These are phyloP conservation scores for Muricea muricata DNA, from an alignment of 92 coral and sea anemone species.

Conservation along the genomic window DNA sequence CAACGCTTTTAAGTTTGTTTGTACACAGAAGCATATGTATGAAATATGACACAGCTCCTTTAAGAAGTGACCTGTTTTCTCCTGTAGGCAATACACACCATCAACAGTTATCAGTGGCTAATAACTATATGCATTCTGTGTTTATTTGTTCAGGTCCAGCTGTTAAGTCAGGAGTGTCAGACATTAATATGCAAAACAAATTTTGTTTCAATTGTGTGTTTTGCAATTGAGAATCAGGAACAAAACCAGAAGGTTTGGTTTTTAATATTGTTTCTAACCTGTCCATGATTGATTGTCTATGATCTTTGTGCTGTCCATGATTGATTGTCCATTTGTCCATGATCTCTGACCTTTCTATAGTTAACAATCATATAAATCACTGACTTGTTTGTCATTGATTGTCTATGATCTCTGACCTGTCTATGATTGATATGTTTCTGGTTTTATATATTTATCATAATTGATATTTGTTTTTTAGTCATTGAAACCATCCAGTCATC, in stretches of 20 bases:
- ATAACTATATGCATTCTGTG: neutral
- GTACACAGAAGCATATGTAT: too few species aligned
- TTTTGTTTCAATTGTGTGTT: slow-evolving; percentile 91
- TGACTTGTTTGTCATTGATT: neutral
- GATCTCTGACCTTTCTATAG: neutral
- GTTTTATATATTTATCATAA: neutral
- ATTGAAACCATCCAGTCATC: slow-evolving; percentile 85
- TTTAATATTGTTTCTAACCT: neutral
- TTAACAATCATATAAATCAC: too few species aligned
- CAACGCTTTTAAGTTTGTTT: too few species aligned
- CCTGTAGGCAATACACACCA: too few species aligned
- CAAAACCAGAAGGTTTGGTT: slow-evolving; percentile 75
- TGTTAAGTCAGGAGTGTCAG: slow-evolving; percentile 93
- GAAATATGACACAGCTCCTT: too few species aligned
- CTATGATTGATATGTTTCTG: too few species aligned
- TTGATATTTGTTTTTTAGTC: slow-evolving; percentile 33
- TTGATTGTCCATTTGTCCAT: neutral
- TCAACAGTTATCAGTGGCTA: too few species aligned
- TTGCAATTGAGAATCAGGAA: slow-evolving; percentile 96
- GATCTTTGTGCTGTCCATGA: neutral
- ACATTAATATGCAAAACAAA: slow-evolving; percentile 88
- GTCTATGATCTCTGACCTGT: neutral
- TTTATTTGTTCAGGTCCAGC: slow-evolving; percentile 70
- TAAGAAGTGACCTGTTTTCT: too few species aligned
- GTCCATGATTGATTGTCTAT: neutral